These are phyloP conservation scores for Leistus spinibarbis DNA, from an alignment of 2,888 invertebrate genomes.

Conservation along the genomic window DNA sequence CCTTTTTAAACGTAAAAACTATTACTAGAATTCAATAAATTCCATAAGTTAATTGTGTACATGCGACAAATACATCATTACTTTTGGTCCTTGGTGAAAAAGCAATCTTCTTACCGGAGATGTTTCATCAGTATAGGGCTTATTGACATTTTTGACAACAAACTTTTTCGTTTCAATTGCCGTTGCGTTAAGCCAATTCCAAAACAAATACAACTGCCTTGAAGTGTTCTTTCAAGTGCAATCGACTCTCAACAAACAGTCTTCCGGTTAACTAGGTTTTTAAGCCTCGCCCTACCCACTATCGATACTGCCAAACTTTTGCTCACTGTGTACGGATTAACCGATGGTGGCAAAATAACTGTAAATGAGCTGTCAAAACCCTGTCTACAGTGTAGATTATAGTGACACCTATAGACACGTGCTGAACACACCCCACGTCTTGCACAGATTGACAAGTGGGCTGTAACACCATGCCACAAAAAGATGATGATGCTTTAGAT, in stretches of 20 bases:
- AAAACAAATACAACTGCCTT: slow-evolving; percentile 28
- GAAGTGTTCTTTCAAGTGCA: slow-evolving; percentile 29
- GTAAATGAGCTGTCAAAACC: slow-evolving; percentile 33
- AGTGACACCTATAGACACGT: slow-evolving; percentile 2
- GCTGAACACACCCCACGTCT: neutral
- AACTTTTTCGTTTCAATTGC: slow-evolving; percentile 21
- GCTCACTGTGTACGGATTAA: slow-evolving; percentile 7
- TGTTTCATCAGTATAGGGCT: neutral
- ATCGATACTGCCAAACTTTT: neutral
- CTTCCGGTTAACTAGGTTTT: slow-evolving; percentile 10
- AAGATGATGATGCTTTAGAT: no score
- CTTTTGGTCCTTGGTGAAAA: neutral
- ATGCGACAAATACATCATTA: neutral
- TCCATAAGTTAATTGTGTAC: neutral
- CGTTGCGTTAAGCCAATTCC: slow-evolving; percentile 21
- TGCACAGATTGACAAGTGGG: slow-evolving; percentile 12
- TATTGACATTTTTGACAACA: slow-evolving; percentile 5
- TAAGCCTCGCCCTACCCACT: neutral
- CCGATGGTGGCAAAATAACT: slow-evolving; percentile 16
- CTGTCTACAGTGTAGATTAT: neutral
- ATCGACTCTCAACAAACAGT: slow-evolving; percentile 17
- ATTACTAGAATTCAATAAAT: neutral
- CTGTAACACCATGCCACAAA: neutral
- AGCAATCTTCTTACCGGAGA: slow-evolving; percentile 14
- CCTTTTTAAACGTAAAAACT: neutral